phyloP scores from a whole-genome alignment of 2,888 invertebrate species.

The Hartigia nigra region DNA sequence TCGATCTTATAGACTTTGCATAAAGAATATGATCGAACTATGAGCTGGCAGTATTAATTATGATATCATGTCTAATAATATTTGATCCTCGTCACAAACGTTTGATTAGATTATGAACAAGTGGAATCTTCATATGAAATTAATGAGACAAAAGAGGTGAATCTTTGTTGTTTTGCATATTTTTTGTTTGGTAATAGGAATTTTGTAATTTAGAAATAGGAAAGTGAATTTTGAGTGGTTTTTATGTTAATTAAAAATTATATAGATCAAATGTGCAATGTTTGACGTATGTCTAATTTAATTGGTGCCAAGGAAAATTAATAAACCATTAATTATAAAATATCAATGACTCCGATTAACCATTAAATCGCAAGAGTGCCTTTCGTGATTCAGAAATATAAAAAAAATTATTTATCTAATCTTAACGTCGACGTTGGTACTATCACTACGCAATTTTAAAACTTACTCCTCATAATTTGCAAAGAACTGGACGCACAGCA shows the following conservation, averaged over 20 bases:
- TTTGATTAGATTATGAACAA: conserved; percentile 28
- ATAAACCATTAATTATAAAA: too few species aligned
- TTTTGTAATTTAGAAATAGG: background rate
- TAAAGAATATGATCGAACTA: conserved; percentile 4
- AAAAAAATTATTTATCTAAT: background rate
- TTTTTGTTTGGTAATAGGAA: background rate
- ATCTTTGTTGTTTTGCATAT: background rate
- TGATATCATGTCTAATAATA: conserved; percentile 19
- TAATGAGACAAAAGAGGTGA: background rate
- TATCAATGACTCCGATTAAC: too few species aligned
- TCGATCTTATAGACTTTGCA: background rate
- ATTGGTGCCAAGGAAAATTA: too few species aligned
- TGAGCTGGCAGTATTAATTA: conserved; percentile 1
- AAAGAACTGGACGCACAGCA: conserved; percentile 82
- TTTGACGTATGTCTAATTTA: background rate
- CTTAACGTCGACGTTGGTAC: too few species aligned
- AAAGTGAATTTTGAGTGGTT: background rate
- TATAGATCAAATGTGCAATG: background rate
- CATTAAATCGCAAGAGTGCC: background rate
- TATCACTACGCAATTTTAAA: background rate
- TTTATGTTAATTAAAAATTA: background rate
- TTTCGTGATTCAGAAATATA: background rate
- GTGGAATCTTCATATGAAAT: background rate
- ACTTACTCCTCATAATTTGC: conserved; percentile 81
- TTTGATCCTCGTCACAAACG: conserved; percentile 4